Conservation (phyloP, 2,888 invertebrate species). For the Agrochola lychnidis region DNA sequence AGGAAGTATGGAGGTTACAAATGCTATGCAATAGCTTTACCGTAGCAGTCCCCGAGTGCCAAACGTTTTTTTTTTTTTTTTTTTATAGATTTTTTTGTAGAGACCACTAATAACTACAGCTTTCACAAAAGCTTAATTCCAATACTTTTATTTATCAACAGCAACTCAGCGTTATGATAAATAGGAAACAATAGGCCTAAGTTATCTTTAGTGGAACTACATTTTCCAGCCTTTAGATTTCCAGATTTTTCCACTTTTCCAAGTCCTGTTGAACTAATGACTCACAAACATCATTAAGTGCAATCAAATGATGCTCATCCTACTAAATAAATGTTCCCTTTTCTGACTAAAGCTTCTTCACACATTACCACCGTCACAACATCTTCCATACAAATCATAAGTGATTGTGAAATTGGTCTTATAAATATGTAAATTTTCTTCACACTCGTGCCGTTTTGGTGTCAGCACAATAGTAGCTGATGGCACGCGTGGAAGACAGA, state of each 20-base stretch:
- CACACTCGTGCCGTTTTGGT: slow-evolving; percentile 50
- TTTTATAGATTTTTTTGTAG: not conserved
- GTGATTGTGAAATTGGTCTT: slow-evolving; percentile 40
- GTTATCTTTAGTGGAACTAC: no score
- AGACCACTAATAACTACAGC: not conserved
- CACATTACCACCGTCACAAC: slow-evolving; percentile 28
- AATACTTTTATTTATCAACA: not conserved
- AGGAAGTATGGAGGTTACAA: no score
- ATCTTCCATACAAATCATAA: slow-evolving; percentile 37
- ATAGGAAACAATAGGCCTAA: not conserved
- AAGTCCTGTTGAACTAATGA: not conserved
- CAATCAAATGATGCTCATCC: no score
- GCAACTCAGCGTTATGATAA: not conserved
- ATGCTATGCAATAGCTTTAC: no score
- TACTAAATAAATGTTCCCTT: not conserved
- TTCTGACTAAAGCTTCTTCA: not conserved
- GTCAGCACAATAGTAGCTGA: slow-evolving; percentile 46
- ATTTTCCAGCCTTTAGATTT: not conserved
- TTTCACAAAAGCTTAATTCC: not conserved
- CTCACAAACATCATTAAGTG: no score
- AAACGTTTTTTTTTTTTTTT: no score
- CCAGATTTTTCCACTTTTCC: not conserved
- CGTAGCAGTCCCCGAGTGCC: no score
- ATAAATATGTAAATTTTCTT: slow-evolving; percentile 60
- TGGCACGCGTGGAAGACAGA: slow-evolving; percentile 44